These are phyloP conservation scores for Psettodes erumei DNA, from an alignment of 2,113 vertebrate genomes.

Conservation along the genomic window DNA sequence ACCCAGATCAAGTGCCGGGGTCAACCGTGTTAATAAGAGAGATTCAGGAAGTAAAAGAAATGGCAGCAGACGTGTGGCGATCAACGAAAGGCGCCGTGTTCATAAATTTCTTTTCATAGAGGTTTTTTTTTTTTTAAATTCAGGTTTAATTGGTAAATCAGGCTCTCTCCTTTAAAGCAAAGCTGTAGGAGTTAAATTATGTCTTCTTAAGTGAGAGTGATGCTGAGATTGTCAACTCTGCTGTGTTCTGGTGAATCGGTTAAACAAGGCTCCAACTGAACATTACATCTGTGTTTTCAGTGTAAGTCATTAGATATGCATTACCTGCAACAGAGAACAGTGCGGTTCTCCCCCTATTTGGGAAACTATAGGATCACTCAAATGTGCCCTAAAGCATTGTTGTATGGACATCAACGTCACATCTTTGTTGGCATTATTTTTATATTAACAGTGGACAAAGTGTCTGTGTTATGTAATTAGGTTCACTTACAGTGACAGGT, in stretches of 20 bases:
- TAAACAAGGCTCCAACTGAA: not conserved
- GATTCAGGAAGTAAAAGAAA: conserved; percentile 16
- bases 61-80: not conserved
- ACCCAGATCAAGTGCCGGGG: conserved; percentile 36
- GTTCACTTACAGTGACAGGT: not conserved
- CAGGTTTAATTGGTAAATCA: not conserved
- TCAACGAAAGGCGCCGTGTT: not conserved
- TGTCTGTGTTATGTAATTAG: not conserved
- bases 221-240: not conserved
- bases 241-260: not conserved
- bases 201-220: not conserved
- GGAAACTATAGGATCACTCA: not conserved
- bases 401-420: not conserved
- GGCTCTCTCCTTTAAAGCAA: not conserved
- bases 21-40: conserved; percentile 40
- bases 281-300: not conserved
- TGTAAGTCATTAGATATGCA: not conserved
- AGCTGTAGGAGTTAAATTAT: not conserved
- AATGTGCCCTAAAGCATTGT: not conserved
- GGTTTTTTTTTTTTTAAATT: conserved; percentile 10
- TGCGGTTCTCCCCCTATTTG: not conserved
- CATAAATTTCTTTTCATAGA: not conserved
- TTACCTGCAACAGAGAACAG: not conserved
- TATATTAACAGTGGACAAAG: not conserved
- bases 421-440: not conserved